These are phyloP conservation scores for Limnothrissa miodon DNA, from an alignment of 2,113 vertebrate species.

Conservation along the genomic window DNA sequence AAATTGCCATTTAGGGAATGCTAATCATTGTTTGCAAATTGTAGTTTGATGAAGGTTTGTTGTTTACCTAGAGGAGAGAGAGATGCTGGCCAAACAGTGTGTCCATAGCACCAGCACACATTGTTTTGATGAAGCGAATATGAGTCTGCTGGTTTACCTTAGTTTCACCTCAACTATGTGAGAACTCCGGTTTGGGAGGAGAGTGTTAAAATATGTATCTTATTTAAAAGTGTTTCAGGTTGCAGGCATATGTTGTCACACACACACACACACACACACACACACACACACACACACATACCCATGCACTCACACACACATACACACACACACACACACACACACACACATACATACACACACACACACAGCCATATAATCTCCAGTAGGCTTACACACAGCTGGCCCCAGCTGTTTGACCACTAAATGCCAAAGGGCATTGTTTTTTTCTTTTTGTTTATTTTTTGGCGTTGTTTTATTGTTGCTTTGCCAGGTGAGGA, in stretches of 20 bases:
- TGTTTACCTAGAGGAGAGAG: background rate
- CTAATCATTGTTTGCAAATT: background rate
- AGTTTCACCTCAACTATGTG: background rate
- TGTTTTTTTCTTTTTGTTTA: background rate
- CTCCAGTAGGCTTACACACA: constrained; percentile 9
- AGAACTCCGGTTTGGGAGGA: background rate
- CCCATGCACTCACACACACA: background rate
- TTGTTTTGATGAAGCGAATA: background rate
- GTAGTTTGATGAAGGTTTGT: background rate
- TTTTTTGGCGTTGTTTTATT: too few relatives aligned
- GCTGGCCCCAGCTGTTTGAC: background rate
- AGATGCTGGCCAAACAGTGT: background rate
- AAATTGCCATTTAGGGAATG: background rate
- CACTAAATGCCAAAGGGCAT: background rate
- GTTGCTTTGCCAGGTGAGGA: background rate
- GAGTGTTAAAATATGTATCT: background rate
- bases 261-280: too few relatives aligned
- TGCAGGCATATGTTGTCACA: background rate
- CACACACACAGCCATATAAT: background rate
- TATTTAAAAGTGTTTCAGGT: too few relatives aligned
- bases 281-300: background rate
- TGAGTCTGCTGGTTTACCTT: background rate
- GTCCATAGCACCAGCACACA: background rate
- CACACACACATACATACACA: background rate
- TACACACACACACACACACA: background rate